Percentiles rank a stretch among this genome's conserved stretches.
phyloP scores from a whole-genome alignment of 2,113 vertebrate genomes.

The Epinephelus moara region DNA sequence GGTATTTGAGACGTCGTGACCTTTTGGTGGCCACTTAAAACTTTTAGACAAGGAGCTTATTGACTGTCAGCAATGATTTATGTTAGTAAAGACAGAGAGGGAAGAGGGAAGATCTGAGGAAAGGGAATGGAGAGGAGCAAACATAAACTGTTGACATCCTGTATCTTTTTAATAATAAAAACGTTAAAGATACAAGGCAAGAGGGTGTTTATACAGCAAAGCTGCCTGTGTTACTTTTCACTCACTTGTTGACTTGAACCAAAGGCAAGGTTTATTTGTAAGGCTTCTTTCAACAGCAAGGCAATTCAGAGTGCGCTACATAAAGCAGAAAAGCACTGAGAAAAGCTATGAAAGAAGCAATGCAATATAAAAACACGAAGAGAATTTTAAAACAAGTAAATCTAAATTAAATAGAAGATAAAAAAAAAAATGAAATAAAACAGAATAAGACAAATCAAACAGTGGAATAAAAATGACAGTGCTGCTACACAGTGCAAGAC shows the following conservation, averaged over 20 bases:
- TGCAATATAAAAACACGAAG: background rate
- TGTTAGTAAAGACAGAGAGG: conserved; percentile 42
- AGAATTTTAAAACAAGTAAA: background rate
- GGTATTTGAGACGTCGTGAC: conserved; percentile 60
- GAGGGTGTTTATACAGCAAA: background rate
- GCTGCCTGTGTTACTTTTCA: background rate
- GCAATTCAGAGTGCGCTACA: background rate
- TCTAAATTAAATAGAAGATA: background rate
- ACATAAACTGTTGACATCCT: conserved; percentile 21
- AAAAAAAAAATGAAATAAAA: background rate
- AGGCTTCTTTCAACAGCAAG: background rate
- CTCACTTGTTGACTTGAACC: background rate
- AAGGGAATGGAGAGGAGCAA: conserved; percentile 16
- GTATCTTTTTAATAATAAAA: conserved; percentile 3
- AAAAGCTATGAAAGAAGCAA: background rate
- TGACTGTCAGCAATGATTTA: conserved; percentile 72
- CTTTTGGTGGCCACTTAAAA: conserved; percentile 66
- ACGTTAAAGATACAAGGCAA: background rate
- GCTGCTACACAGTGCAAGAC: background rate
- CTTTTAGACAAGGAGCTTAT: conserved; percentile 71
- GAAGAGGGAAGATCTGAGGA: conserved; percentile 18
- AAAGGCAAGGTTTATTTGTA: background rate
- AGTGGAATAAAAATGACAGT: background rate
- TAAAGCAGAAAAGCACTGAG: no score
- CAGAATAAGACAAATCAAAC: background rate